A percentile compares a stretch with the other conserved stretches of the same genome.
phyloP scores from a whole-genome alignment of 2,113 vertebrate genomes.

The Ailuropoda melanoleuca region DNA sequence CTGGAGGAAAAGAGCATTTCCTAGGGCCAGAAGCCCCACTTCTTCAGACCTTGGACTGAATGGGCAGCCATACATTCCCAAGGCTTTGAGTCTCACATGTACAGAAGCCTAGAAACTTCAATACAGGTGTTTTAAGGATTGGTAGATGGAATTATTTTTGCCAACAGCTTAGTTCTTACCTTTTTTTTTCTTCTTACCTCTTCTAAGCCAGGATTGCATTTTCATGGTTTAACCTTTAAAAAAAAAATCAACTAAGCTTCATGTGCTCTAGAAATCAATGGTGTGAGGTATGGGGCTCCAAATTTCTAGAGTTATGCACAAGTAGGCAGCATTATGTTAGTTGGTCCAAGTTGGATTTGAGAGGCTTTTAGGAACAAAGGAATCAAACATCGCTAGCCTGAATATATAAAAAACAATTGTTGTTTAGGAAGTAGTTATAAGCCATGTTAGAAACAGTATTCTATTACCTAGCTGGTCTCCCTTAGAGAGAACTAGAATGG shows the following conservation, averaged over 20 bases:
- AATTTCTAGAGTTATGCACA: neutral
- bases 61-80: neutral
- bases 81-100: neutral
- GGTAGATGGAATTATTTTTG: neutral
- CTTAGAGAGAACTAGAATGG: no score
- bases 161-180: neutral
- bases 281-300: neutral
- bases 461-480: neutral
- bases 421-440: neutral
- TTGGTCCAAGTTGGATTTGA: neutral
- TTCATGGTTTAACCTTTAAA: neutral
- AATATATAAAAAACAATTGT: neutral
- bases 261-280: neutral
- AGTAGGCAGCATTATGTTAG: no score
- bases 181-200: neutral
- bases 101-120: neutral
- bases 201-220: neutral
- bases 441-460: neutral
- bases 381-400: neutral
- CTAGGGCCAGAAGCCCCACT: neutral
- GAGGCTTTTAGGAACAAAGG: neutral
- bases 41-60: neutral
- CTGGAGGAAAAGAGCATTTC: neutral
- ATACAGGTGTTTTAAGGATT: neutral
- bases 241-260: neutral